Conservation (phyloP, 2,888 invertebrate genomes). For the Leptogaster cylindrica region DNA sequence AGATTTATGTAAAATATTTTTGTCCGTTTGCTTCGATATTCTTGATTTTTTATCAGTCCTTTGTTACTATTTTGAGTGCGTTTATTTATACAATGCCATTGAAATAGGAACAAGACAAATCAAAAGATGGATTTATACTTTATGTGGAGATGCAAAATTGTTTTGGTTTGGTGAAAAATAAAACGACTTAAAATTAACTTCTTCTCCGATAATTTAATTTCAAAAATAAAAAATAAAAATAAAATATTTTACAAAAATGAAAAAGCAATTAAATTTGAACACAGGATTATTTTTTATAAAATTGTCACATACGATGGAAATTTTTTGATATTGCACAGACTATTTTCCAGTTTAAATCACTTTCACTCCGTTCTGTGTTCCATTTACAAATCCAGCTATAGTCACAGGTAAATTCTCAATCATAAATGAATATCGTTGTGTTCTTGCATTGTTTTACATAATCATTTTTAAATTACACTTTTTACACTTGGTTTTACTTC, state of each 20-base stretch:
- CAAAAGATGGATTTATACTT: too few species aligned
- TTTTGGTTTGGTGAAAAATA: neutral
- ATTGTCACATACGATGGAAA: neutral
- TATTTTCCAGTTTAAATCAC: neutral
- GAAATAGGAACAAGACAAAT: too few species aligned
- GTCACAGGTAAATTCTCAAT: neutral
- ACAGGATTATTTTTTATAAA: neutral
- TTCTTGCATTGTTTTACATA: constrained; percentile 7
- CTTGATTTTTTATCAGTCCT: too few species aligned
- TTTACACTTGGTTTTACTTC: constrained; percentile 11
- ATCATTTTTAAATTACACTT: neutral
- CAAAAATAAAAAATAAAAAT: neutral
- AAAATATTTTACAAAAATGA: neutral
- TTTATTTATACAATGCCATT: too few species aligned
- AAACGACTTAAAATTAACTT: neutral
- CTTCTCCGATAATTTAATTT: neutral
- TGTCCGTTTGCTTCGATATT: too few species aligned
- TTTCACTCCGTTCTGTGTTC: neutral
- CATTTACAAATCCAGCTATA: neutral
- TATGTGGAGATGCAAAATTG: neutral
- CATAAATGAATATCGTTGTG: neutral
- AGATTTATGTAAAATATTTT: too few species aligned
- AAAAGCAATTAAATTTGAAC: neutral
- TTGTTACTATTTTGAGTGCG: too few species aligned
- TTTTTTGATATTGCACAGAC: constrained; percentile 1